A percentile compares a stretch with the other conserved stretches of the same genome.
Conservation (phyloP, 2,113 vertebrate genomes). For the Halichoerus grypus region DNA sequence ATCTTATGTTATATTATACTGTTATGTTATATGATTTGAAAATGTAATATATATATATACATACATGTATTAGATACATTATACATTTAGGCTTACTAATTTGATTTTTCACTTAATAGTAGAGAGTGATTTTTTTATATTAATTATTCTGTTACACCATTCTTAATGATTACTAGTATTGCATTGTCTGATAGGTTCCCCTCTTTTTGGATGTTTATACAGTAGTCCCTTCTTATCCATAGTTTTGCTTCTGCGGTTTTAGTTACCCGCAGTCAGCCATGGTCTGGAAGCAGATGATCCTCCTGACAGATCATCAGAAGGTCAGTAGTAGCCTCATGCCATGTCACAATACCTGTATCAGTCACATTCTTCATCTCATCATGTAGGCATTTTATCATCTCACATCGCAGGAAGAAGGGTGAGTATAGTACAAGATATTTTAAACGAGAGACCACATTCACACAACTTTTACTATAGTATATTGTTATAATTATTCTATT, state of each 20-base stretch:
- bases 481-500: background rate
- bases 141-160: background rate
- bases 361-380: background rate
- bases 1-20: background rate
- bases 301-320: background rate
- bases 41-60: background rate
- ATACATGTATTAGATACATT: background rate
- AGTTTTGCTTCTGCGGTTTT: background rate
- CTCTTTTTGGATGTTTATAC: background rate
- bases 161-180: background rate
- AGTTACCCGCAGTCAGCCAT: background rate
- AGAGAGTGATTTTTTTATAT: background rate
- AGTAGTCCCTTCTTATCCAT: background rate
- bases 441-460: background rate
- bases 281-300: background rate
- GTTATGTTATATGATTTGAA: background rate
- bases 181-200: background rate
- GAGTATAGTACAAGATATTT: background rate
- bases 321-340: background rate
- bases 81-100: background rate
- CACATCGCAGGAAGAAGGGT: background rate
- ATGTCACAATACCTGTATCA: background rate
- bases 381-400: background rate
- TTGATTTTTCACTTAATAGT: background rate
- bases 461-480: background rate